Evolutionary conservation across 1,140 invertebrate genomes (phyloP), one percentile per base, ranked within the genome.

Genomic region (Drosophila malerkotliana): DNA sequence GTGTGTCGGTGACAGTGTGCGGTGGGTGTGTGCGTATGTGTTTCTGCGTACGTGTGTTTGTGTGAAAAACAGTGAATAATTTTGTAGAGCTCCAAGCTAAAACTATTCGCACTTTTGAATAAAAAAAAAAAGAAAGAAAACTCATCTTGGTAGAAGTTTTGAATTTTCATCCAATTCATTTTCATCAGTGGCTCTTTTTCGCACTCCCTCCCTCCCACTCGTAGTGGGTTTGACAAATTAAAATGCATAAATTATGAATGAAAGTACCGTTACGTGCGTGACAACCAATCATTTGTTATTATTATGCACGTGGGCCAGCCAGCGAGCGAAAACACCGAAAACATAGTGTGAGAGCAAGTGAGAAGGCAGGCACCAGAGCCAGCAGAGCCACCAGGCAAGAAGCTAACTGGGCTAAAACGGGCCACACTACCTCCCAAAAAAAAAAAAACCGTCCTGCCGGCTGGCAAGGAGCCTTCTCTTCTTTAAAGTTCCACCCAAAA

Each of bases 231-330:
- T 87, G 87, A 90, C 81, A 90, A 90, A 90, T 90, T 82, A 82
- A 90, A 90, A 85, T 90, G 81, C 78, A 90, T 90, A 90, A 90
- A 90, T 90, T 90, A 90, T 90, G 79, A 90, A 85, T 79, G 68
- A 90, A 90, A 90, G 81, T 85, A 90, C 63, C 85, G 78, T 90
- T 90, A 82, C 87, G 81, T 90, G 87, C 87, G 87, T 90, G 87
- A 71, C 87, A 87, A 90, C 68, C 72, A 82, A 90, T 87, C 71
- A 90, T 90, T 90, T 90, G 85, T 90, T 90, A 90, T 89, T 90
- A 82, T 84, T 90, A 82, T 82, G 83, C 83, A 87, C 83, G 83
- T 79, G 83, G 63, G 83, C 67, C 74, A 79, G 28, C 54, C 39
- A 53, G 14, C 51, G 54, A 57, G 37, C 45, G 41, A 48, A 21